Evolutionary conservation across 2,888 invertebrate species (phyloP).

Genomic region (Phengaris alcon): DNA sequence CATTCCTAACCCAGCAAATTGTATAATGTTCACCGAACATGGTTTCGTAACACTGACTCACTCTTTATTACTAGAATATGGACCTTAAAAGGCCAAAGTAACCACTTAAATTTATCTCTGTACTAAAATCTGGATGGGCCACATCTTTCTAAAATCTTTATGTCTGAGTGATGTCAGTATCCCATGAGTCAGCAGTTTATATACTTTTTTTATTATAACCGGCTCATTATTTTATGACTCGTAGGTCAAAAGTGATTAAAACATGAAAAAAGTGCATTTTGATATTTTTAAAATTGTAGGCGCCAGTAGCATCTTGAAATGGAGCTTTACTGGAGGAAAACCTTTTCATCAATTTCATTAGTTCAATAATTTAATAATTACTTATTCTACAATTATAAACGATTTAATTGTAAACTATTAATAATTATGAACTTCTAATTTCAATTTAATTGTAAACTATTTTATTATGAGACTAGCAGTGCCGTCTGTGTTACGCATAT

Average conservation of each 20-base stretch:
- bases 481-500: neutral
- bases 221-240: neutral
- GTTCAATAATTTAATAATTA: no score
- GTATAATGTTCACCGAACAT: constrained; percentile 2
- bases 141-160: constrained; percentile 6
- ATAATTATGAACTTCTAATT: no score
- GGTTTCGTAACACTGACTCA: constrained; percentile 24
- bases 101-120: constrained; percentile 11
- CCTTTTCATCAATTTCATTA: no score
- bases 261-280: neutral
- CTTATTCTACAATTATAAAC: no score
- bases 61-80: constrained; percentile 10
- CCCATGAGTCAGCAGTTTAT: neutral
- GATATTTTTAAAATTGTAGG: no score
- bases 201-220: neutral
- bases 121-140: constrained; percentile 13
- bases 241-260: neutral
- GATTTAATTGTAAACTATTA: no score
- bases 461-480: neutral
- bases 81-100: constrained; percentile 13
- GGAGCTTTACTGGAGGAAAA: no score
- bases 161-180: neutral
- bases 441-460: neutral
- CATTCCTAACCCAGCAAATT: neutral
- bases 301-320: no score